Percentiles rank a stretch among this genome's conserved stretches.
Evolutionary conservation across 2,113 vertebrate species (phyloP).

Genomic region (Lasiurus cinereus): DNA sequence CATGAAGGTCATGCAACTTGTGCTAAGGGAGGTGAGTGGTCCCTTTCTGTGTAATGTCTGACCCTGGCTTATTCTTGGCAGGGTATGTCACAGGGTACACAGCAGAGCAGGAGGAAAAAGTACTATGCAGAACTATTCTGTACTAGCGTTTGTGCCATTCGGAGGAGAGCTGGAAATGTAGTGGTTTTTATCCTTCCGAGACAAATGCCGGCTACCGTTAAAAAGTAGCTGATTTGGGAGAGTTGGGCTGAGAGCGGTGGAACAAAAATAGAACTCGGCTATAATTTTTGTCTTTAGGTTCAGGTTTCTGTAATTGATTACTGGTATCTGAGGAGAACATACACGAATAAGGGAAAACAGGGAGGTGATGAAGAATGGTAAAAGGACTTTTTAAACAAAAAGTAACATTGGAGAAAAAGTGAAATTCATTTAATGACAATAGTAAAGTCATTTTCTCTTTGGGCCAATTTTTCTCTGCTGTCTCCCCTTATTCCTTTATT

Average conservation of each 20-base stretch:
- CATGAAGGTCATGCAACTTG: background rate
- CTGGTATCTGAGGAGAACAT: background rate
- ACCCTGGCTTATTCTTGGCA: background rate
- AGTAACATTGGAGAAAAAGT: constrained; percentile 15
- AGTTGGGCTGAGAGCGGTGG: background rate
- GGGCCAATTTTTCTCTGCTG: background rate
- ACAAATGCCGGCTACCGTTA: background rate
- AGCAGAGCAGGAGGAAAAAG: background rate
- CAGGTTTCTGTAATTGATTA: constrained; percentile 20
- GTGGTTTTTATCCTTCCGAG: background rate
- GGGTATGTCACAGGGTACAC: rapidly evolving
- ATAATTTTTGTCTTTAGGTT: constrained; percentile 58
- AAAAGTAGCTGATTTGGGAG: background rate
- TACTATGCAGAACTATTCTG: background rate
- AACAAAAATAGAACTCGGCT: background rate
- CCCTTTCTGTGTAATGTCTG: background rate
- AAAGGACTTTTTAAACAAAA: constrained; percentile 10
- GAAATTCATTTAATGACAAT: background rate
- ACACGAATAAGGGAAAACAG: background rate
- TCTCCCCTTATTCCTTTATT: background rate
- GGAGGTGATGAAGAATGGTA: background rate
- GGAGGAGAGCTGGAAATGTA: background rate
- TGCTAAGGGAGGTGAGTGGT: background rate
- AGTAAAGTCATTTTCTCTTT: background rate
- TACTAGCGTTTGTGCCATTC: background rate